Conservation (phyloP, 2,797 vertebrate species). For the Synanceia verrucosa region DNA sequence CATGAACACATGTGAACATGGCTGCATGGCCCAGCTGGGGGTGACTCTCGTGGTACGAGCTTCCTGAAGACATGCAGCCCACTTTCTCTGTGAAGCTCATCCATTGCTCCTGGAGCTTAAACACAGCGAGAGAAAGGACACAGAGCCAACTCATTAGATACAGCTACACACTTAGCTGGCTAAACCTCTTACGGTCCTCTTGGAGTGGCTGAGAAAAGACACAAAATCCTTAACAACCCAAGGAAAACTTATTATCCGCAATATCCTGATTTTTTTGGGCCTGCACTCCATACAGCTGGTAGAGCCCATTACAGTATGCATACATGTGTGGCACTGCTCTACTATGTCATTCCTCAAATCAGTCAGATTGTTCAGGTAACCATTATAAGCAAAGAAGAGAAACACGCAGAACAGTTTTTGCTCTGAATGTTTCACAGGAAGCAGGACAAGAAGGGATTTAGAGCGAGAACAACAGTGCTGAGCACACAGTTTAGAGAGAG, state of each 20-base stretch:
- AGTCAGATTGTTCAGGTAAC: conserved; percentile 33
- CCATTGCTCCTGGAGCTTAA: conserved; percentile 85
- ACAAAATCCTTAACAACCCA: conserved; percentile 51
- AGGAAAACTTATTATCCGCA: conserved; percentile 48
- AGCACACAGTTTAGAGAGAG: conserved; percentile 66
- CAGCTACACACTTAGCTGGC: conserved; percentile 58
- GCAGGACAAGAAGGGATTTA: not conserved
- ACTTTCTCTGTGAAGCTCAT: conserved; percentile 70
- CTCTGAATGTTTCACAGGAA: conserved; percentile 3
- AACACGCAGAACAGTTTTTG: conserved; percentile 18
- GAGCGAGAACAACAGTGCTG: conserved; percentile 20
- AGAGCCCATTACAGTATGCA: conserved; percentile 31
- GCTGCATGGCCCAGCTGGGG: no score
- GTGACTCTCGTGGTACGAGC: conserved; percentile 74
- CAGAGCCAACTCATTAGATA: conserved; percentile 71
- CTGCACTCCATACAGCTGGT: conserved; percentile 53
- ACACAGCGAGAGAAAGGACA: conserved; percentile 21
- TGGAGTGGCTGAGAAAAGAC: conserved; percentile 49
- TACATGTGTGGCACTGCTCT: conserved; percentile 20
- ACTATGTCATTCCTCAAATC: conserved; percentile 36
- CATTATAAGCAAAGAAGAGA: conserved; percentile 11
- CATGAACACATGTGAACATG: no score
- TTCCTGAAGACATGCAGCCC: conserved; percentile 81
- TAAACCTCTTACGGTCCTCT: conserved; percentile 62
- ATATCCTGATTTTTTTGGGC: conserved; percentile 53